Evolutionary conservation across 2,888 invertebrate species (phyloP), one percentile per base, ranked within the genome.

Genomic region (Agelastica alni): DNA sequence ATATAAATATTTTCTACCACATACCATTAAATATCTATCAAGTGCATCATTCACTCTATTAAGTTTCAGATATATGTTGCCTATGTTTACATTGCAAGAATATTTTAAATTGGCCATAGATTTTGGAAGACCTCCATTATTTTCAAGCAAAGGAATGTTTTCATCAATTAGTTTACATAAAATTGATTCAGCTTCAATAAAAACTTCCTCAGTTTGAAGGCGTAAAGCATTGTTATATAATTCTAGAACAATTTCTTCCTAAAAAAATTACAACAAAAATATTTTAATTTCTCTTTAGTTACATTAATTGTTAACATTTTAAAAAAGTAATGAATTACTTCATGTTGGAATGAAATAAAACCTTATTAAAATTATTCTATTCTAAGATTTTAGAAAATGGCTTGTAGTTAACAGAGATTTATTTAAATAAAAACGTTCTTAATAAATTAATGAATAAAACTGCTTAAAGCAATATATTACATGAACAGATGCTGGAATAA

Each of bases 51-150:
- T 81, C 5, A 80, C 71, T 48, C 87, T 82, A 1, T 80, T 81
- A 36, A 81, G 78, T 37, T 83, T 79, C 43, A 83, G 80, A 47
- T 85, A 79, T 71, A 93, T 86, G 17, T 83, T 80, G 0, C 88
- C 93, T 22, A 94, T 81, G 75, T 94, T 94, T 69, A 90, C 86
- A 65, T 84, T 86, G 66, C 92, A 89, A 17, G 92, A 88, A 76
- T 93, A 94, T 70, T 92, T 90, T 51, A 94, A 80, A 46, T 85
- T 86, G 37, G 86, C 81, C 77, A 90, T 80, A 9, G 83, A 79
- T 68, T 83, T 76, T 43, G 82, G 75, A 62, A 82, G 69, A 46
- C 79, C 80, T 48, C 83, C 81, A 18, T 80, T 79, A 54, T 78
- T 72, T 64, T 80, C 80, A 1, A 80, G 74, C 56, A 80, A 78